phyloP scores from a whole-genome alignment of 2,113 vertebrate species.

The Athene cunicularia region DNA sequence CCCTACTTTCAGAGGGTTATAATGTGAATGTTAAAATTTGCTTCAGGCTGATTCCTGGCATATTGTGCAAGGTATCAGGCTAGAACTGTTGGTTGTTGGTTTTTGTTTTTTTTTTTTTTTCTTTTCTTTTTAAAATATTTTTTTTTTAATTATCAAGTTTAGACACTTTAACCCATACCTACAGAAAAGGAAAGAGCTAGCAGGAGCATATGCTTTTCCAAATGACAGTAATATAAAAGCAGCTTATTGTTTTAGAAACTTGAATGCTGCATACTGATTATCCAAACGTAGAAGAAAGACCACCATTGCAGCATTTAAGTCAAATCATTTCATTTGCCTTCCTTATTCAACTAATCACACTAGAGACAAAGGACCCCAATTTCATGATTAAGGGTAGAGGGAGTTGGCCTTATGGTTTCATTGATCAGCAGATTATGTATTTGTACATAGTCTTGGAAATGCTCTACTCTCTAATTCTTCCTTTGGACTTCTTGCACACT shows the following conservation, averaged over 20 bases:
- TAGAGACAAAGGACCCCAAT: not conserved
- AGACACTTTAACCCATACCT: conserved; percentile 8
- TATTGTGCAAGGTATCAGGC: conserved; percentile 34
- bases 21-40: conserved; percentile 58
- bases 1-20: conserved; percentile 64
- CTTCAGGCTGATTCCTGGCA: conserved; percentile 63
- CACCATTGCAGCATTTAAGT: not conserved
- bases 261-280: conserved; percentile 10
- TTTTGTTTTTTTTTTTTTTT: not conserved
- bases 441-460: not conserved
- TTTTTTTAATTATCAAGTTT: conserved; percentile 50
- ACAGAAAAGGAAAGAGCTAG: not conserved
- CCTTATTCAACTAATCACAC: not conserved
- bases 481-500: conserved; percentile 14
- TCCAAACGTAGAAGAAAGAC: not conserved
- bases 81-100: not conserved
- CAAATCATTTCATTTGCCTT: conserved; percentile 3
- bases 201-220: not conserved
- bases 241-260: conserved; percentile 28
- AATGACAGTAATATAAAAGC: conserved; percentile 14
- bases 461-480: not conserved
- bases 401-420: not conserved
- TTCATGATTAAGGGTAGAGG: not conserved
- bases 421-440: not conserved
- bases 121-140: not conserved